These are phyloP conservation scores for Burhinus oedicnemus DNA, from an alignment of 2,113 vertebrate species.

Conservation along the genomic window DNA sequence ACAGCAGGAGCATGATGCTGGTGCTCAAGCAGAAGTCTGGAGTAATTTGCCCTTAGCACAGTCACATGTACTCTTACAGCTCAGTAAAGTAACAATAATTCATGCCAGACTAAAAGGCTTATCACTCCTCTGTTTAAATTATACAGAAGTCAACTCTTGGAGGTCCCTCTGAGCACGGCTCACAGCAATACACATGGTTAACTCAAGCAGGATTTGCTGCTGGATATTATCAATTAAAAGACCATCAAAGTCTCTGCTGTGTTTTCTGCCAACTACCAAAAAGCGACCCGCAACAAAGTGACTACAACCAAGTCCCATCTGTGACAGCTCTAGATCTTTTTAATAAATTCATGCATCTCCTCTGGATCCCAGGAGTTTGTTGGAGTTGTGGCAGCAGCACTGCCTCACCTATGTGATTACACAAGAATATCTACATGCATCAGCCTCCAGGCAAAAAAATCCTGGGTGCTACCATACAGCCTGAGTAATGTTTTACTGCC, in stretches of 20 bases:
- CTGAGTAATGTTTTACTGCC: not conserved
- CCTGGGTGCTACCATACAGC: not conserved
- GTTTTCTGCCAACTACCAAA: not conserved
- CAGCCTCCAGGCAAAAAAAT: not conserved
- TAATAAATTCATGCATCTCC: not conserved
- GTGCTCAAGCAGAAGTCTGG: slow-evolving; percentile 8
- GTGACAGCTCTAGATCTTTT: not conserved
- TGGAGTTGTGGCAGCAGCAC: not conserved
- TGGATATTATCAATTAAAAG: not conserved
- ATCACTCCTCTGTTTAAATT: slow-evolving; percentile 6
- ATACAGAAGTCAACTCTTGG: slow-evolving; percentile 20
- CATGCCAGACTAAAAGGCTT: slow-evolving; percentile 15
- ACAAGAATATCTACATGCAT: not conserved
- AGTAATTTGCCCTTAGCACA: not conserved
- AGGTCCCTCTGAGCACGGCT: slow-evolving; percentile 42
- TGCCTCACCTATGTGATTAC: not conserved
- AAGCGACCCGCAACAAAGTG: not conserved
- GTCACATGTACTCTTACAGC: not conserved
- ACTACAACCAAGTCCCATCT: not conserved
- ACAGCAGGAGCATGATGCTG: not conserved
- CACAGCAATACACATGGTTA: not conserved
- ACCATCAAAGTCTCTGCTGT: not conserved
- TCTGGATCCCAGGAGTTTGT: not conserved
- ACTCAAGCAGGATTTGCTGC: not conserved
- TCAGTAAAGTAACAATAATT: slow-evolving; percentile 2